A percentile compares a stretch with the other conserved stretches of the same genome.
Conservation (phyloP, 2,797 vertebrate species). For the Gymnocypris eckloni region DNA sequence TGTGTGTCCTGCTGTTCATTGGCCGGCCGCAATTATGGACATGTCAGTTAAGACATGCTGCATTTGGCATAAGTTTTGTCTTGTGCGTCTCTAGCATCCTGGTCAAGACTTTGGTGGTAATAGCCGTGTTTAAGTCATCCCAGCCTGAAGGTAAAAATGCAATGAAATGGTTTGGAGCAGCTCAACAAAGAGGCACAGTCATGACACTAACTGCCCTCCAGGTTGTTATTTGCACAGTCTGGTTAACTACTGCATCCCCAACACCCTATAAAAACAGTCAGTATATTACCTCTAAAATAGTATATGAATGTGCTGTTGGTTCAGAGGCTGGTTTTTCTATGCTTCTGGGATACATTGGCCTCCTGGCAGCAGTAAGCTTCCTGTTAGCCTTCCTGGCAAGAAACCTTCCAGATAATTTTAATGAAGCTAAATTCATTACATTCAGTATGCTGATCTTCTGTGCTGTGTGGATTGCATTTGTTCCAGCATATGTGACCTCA, state of each 20-base stretch:
- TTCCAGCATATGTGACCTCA: background rate
- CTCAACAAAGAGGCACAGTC: constrained; percentile 73
- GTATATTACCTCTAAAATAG: constrained; percentile 69
- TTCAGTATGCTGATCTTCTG: background rate
- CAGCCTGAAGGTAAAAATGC: constrained; percentile 57
- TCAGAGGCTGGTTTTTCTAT: constrained; percentile 61
- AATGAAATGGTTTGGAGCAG: constrained; percentile 71
- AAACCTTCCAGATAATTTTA: constrained; percentile 59
- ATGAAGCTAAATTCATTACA: constrained; percentile 53
- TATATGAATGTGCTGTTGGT: constrained; percentile 68
- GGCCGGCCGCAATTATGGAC: constrained; percentile 55
- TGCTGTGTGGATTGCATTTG: background rate
- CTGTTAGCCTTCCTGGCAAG: constrained; percentile 43
- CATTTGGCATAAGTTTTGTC: constrained; percentile 61
- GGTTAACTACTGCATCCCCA: constrained; percentile 67
- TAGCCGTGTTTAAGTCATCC: constrained; percentile 69
- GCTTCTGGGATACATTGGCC: constrained; percentile 65
- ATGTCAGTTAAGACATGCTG: constrained; percentile 62
- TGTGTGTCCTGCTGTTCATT: constrained; percentile 60
- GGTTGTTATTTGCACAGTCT: constrained; percentile 60
- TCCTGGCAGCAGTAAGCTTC: constrained; percentile 65
- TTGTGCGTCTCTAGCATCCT: constrained; percentile 61
- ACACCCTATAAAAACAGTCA: constrained; percentile 68
- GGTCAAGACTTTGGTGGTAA: constrained; percentile 74
- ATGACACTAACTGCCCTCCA: constrained; percentile 63